phyloP scores from a whole-genome alignment of 2,113 vertebrate genomes.

The Speoplatyrhinus poulsoni region DNA sequence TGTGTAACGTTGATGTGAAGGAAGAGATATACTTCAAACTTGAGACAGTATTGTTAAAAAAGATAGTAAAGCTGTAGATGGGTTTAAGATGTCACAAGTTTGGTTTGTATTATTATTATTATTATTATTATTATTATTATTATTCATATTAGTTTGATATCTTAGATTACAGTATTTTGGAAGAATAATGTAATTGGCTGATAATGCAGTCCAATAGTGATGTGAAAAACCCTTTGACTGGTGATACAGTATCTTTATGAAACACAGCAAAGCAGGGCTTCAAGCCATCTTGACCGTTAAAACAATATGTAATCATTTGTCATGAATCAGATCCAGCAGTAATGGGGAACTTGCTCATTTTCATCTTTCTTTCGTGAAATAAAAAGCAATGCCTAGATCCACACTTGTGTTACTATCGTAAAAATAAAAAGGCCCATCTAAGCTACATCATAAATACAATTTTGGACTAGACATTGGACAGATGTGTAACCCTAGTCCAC shows the following conservation, averaged over 20 bases:
- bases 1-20: slow-evolving; percentile 49
- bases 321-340: slow-evolving; percentile 10
- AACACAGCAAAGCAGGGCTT: slow-evolving; percentile 2
- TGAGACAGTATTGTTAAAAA: slow-evolving; percentile 41
- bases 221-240: slow-evolving; percentile 8
- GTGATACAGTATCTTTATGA: slow-evolving; percentile 5
- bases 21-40: slow-evolving; percentile 58
- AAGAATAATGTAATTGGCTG: too few relatives aligned
- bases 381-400: background rate
- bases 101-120: too few relatives aligned
- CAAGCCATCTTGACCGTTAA: slow-evolving; percentile 8
- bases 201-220: background rate
- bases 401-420: background rate
- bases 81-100: background rate
- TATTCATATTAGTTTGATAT: background rate
- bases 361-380: background rate
- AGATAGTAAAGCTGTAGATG: slow-evolving; percentile 22
- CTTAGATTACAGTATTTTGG: too few relatives aligned
- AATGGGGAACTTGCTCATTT: slow-evolving; percentile 1
- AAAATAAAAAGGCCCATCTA: background rate
- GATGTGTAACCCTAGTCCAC: background rate
- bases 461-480: background rate
- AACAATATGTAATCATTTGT: slow-evolving; percentile 8
- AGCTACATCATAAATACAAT: slow-evolving; percentile 1
- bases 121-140: background rate